phyloP scores from a whole-genome alignment of 2,113 vertebrate genomes.

The Gila orcuttii region DNA sequence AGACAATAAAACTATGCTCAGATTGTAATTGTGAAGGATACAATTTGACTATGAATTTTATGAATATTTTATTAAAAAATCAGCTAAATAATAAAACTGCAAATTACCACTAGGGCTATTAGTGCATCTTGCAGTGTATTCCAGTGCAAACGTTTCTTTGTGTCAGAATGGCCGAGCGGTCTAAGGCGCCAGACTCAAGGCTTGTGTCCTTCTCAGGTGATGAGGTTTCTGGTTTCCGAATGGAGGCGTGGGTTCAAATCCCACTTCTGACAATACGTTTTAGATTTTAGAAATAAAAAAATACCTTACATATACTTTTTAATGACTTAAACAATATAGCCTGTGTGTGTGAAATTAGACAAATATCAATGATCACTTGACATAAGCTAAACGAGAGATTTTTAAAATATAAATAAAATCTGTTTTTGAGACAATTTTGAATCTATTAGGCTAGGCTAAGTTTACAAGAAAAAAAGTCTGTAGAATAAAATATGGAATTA shows the following conservation, averaged over 20 bases:
- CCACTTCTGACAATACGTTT: neutral
- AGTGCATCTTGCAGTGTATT: too few relatives aligned
- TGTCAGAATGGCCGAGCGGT: constrained; percentile 61
- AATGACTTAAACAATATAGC: neutral
- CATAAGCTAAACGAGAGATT: neutral
- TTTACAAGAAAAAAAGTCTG: too few relatives aligned
- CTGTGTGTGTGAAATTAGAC: neutral
- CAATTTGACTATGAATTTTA: neutral
- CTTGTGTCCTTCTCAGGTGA: neutral
- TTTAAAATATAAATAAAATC: neutral
- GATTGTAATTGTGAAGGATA: neutral
- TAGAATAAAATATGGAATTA: too few relatives aligned
- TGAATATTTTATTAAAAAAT: too few relatives aligned
- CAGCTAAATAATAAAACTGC: too few relatives aligned
- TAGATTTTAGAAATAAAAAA: neutral
- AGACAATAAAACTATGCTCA: too few relatives aligned
- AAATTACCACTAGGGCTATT: too few relatives aligned
- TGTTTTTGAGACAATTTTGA: neutral
- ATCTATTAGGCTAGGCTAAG: neutral
- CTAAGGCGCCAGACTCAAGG: constrained; percentile 58
- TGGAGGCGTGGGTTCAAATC: constrained; percentile 11
- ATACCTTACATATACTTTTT: neutral
- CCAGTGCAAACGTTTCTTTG: accelerated
- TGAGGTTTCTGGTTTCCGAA: constrained; percentile 12
- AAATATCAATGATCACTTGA: neutral